Conservation (phyloP, 2,888 invertebrate species). For the Cosmia trapezina region DNA sequence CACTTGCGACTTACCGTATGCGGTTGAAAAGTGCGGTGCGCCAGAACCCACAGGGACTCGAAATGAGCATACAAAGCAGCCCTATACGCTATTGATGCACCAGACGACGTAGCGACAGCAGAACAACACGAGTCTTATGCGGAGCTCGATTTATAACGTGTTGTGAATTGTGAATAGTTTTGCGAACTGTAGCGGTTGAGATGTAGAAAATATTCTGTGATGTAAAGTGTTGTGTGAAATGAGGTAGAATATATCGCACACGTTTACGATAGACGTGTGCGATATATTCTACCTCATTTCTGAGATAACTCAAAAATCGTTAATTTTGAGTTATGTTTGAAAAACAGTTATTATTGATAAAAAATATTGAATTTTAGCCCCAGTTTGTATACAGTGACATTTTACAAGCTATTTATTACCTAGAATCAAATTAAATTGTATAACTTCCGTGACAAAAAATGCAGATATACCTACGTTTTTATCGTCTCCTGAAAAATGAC, state of each 20-base stretch:
- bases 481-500: too few relatives aligned
- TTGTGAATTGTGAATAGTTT: conserved; percentile 31
- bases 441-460: too few relatives aligned
- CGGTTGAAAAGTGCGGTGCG: conserved; percentile 71
- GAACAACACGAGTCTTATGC: conserved; percentile 31
- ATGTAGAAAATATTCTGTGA: background rate
- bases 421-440: too few relatives aligned
- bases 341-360: too few relatives aligned
- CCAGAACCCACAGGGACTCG: conserved; percentile 69
- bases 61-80: conserved; percentile 77
- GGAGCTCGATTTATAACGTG: conserved; percentile 25
- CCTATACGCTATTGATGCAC: conserved; percentile 73
- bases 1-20: conserved; percentile 33
- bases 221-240: background rate
- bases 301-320: too few relatives aligned
- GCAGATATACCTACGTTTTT: too few relatives aligned
- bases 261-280: too few relatives aligned
- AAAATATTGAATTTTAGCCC: too few relatives aligned
- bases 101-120: conserved; percentile 65
- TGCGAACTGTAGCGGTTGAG: background rate
- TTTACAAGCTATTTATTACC: too few relatives aligned
- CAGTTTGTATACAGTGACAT: too few relatives aligned
- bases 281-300: too few relatives aligned
- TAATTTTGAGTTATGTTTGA: too few relatives aligned
- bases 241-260: background rate